Percentiles rank a stretch among this genome's conserved stretches.
Conservation (phyloP, 2,888 invertebrate genomes). For the Drosophila atripex region DNA sequence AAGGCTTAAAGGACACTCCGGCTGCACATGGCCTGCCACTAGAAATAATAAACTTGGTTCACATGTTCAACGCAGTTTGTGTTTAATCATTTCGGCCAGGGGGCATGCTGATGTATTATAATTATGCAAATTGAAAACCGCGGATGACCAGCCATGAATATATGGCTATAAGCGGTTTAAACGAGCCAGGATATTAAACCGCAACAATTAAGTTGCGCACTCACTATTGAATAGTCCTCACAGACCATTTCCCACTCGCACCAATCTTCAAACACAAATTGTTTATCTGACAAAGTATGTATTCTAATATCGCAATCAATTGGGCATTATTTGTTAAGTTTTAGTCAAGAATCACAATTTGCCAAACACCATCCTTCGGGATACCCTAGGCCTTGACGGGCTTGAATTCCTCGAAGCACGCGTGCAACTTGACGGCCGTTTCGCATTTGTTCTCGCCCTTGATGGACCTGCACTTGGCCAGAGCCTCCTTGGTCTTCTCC, state of each 20-base stretch:
- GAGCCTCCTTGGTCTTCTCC: slow-evolving; percentile 63
- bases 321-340: slow-evolving; percentile 2
- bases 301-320: background rate
- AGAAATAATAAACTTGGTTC: slow-evolving; percentile 70
- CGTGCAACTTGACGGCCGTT: slow-evolving; percentile 64
- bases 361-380: slow-evolving; percentile 8
- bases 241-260: background rate
- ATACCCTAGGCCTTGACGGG: slow-evolving; percentile 47
- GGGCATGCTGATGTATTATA: slow-evolving; percentile 56
- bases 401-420: slow-evolving; percentile 66
- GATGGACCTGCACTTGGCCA: slow-evolving; percentile 60
- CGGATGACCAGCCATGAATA: slow-evolving; percentile 56
- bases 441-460: slow-evolving; percentile 75
- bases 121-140: slow-evolving; percentile 75
- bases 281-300: slow-evolving; percentile 23
- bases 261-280: background rate
- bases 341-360: slow-evolving; percentile 69
- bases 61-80: slow-evolving; percentile 67
- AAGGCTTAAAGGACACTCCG: slow-evolving; percentile 32
- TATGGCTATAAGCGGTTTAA: slow-evolving; percentile 65
- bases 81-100: slow-evolving; percentile 52
- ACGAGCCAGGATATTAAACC: slow-evolving; percentile 50
- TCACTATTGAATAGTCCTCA: background rate
- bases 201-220: slow-evolving; percentile 66
- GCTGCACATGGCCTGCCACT: slow-evolving; percentile 5